These are phyloP conservation scores for Palythoa grandiflora DNA, from an alignment of 92 coral and sea anemone species.

Conservation along the genomic window DNA sequence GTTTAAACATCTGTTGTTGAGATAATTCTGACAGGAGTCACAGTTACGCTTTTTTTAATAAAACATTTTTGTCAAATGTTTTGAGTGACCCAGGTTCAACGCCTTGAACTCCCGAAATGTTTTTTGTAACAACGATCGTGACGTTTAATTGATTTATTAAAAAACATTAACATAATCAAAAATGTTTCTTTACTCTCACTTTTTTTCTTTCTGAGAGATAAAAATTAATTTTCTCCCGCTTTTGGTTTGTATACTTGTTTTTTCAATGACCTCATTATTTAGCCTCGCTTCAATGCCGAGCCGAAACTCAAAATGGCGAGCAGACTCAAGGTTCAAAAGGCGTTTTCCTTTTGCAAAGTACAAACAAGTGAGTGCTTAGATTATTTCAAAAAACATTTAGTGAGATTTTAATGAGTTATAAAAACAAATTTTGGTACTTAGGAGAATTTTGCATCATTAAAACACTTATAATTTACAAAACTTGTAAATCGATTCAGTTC, in stretches of 20 bases:
- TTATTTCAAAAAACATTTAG: too few relatives aligned
- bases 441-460: too few relatives aligned
- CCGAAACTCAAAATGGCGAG: neutral
- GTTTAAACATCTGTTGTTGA: constrained; percentile 16
- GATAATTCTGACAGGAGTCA: neutral
- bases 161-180: neutral
- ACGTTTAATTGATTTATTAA: neutral
- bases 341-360: neutral
- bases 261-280: constrained; percentile 13
- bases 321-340: neutral
- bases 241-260: neutral
- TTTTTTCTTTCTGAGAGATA: neutral
- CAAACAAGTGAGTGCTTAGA: neutral
- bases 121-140: neutral
- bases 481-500: too few relatives aligned
- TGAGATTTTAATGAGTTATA: too few relatives aligned
- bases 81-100: constrained; percentile 17
- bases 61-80: neutral
- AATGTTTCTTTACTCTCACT: neutral
- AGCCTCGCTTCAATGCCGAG: neutral
- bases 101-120: neutral
- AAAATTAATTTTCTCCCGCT: neutral
- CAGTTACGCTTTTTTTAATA: neutral
- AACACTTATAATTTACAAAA: too few relatives aligned
- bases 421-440: too few relatives aligned